Base-by-base conservation (phyloP, 1,140 invertebrate species). In the Asobara japonica region DNA sequence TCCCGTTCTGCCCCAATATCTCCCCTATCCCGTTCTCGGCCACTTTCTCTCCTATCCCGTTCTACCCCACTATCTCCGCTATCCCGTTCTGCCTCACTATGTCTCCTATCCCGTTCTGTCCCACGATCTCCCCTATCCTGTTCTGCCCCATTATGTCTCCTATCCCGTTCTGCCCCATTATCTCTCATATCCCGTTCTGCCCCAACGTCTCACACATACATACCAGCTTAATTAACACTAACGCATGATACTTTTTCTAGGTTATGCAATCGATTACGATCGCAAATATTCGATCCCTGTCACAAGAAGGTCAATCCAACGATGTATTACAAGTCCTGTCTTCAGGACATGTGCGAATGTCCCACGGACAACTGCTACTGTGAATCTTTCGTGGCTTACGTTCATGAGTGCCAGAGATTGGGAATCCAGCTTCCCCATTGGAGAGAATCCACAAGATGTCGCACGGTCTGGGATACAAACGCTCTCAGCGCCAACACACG, bases 281-380 rank as follows among this genome's bases (percentile, higher is more conserved):
- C 83, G 27, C 78, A 80, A 38, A 80, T 84, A 27, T 86, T 86
- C 69, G 81, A 83, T 64, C 75, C 91, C 2, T 97, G 95, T 78
- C 91, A 92, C 74, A 91, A 89, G 72, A 92, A 91, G 77, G 89
- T 96, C 51, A 94, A 94, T 82, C 91, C 91, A 31, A 88, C 89
- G 56, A 93, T 94, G 82, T 97, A 95, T 82, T 93, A 93, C 79
- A 93, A 92, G 85, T 94, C 96, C 0, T 98, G 96, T 85, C 89
- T 94, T 70, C 89, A 94, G 80, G 96, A 98, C 83, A 96, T 97
- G 88, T 97, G 96, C 83, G 94, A 96, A 80, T 98, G 96, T 87
- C 91, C 93, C 1, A 89, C 89, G n/a, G 88, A 89, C 36, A 88
- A 91, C 69, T 97, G 96, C 80, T 94, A 96, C 82, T 98, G 96